phyloP scores from a whole-genome alignment of 1,140 invertebrate genomes.

The Andricus grossulariae region DNA sequence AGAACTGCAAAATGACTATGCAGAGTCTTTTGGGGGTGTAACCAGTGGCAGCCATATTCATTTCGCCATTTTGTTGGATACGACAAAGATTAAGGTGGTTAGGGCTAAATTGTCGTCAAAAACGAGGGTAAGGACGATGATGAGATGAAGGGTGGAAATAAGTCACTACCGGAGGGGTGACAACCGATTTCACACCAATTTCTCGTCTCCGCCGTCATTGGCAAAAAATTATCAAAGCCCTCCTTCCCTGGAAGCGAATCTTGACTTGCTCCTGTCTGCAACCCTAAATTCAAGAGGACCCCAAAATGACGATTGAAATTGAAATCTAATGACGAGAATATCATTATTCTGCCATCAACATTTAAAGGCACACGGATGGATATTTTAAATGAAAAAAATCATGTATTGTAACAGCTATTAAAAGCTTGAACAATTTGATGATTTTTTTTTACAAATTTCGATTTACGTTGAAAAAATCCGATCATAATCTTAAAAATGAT shows the following conservation, averaged over 20 bases:
- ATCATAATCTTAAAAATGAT: no score
- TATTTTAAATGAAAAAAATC: no score
- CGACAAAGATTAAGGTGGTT: conserved; percentile 58
- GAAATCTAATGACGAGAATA: conserved; percentile 10
- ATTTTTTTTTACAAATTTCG: no score
- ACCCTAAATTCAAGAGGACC: conserved; percentile 8
- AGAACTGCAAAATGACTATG: background rate
- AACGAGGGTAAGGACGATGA: conserved; percentile 49
- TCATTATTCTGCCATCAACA: no score
- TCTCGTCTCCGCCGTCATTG: conserved; percentile 70
- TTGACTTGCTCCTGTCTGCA: background rate
- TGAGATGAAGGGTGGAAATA: conserved; percentile 69
- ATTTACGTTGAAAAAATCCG: no score
- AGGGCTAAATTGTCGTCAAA: conserved; percentile 54
- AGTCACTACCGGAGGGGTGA: conserved; percentile 71
- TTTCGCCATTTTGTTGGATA: conserved; percentile 69
- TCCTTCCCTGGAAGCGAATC: background rate
- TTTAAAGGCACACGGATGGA: no score
- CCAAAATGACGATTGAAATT: conserved; percentile 3
- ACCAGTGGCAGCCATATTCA: conserved; percentile 43
- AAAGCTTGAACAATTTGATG: no score
- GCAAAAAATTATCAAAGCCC: conserved; percentile 71
- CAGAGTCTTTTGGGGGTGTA: background rate
- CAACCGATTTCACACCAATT: conserved; percentile 74
- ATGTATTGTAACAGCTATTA: no score